phyloP scores from a whole-genome alignment of 2,113 vertebrate genomes.

The Myotis davidii region DNA sequence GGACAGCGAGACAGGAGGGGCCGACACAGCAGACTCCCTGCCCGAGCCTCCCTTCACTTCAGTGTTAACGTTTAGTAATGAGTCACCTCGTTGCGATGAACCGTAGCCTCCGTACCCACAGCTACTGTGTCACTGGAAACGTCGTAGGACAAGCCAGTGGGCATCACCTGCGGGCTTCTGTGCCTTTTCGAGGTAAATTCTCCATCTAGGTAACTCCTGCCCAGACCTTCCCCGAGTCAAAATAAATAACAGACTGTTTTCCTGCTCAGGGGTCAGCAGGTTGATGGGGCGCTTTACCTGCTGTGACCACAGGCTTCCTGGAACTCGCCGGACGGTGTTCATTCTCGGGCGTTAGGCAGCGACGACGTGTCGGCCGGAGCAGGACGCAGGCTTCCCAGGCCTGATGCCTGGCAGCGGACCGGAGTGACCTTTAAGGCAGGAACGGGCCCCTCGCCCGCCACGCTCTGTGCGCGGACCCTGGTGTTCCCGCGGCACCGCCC shows the following conservation, averaged over 20 bases:
- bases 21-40: not conserved
- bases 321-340: not conserved
- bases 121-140: not conserved
- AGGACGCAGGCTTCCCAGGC: not conserved
- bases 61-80: not conserved
- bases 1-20: not conserved
- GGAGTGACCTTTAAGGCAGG: not conserved
- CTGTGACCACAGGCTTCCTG: not conserved
- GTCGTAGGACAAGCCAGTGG: not conserved
- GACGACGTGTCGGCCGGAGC: not conserved
- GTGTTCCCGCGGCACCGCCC: not conserved
- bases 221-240: not conserved
- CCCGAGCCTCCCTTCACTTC: not conserved
- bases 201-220: not conserved
- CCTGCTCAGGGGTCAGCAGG: not conserved
- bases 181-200: not conserved
- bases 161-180: not conserved
- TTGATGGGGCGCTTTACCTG: conserved; percentile 33
- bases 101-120: not conserved
- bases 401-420: not conserved
- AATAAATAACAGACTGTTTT: not conserved
- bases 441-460: not conserved
- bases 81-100: not conserved
- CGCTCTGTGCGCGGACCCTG: not conserved
- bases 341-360: not conserved